Percentiles rank a stretch among this genome's conserved stretches.
phyloP scores from a whole-genome alignment of 2,113 vertebrate species.

The Pseudorectes ferrugineus region DNA sequence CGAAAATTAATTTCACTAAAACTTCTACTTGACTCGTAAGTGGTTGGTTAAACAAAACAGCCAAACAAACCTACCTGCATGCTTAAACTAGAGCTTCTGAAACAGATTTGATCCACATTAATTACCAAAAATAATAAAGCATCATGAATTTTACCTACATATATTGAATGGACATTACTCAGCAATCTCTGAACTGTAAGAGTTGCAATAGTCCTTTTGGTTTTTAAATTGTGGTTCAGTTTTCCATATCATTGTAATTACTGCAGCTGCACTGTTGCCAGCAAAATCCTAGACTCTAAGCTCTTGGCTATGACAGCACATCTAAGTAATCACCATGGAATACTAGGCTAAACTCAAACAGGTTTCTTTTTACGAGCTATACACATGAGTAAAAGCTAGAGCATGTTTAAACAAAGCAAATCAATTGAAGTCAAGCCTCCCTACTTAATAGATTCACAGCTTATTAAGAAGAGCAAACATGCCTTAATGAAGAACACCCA shows the following conservation, averaged over 20 bases:
- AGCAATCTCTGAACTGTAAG: neutral
- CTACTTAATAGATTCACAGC: conserved; percentile 32
- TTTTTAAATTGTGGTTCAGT: conserved; percentile 38
- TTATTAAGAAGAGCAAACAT: conserved; percentile 53
- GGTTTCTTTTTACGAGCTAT: conserved; percentile 52
- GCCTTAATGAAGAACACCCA: conserved; percentile 52
- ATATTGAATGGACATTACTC: conserved; percentile 5
- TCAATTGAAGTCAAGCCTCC: conserved; percentile 39
- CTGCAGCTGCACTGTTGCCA: conserved; percentile 8
- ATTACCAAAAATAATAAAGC: neutral
- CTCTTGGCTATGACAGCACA: conserved; percentile 37
- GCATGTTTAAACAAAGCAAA: conserved; percentile 65
- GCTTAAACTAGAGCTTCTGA: neutral
- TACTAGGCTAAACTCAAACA: conserved; percentile 43
- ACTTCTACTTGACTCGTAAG: conserved; percentile 11
- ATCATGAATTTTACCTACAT: neutral
- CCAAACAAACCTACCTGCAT: neutral
- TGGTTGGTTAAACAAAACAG: neutral
- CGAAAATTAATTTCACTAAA: conserved; percentile 36
- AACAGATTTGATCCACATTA: neutral
- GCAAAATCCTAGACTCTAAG: conserved; percentile 36
- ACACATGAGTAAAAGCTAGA: conserved; percentile 48
- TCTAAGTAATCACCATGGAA: conserved; percentile 39
- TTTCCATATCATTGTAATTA: conserved; percentile 49
- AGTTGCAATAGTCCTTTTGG: neutral